Evolutionary conservation across 2,888 invertebrate genomes (phyloP).

Genomic region (Rhyacophila evoluta): DNA sequence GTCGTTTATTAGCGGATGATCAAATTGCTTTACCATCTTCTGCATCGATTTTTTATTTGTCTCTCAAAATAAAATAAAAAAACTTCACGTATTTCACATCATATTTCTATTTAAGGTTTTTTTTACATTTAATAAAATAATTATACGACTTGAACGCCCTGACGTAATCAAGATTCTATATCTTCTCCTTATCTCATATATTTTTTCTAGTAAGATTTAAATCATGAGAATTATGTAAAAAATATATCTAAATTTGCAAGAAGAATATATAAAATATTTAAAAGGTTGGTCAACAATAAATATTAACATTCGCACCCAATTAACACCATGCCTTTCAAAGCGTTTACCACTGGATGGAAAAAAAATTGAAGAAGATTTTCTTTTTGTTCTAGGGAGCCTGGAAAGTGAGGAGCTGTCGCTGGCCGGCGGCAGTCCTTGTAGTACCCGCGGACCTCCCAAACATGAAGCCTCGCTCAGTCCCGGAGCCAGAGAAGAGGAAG

Average conservation of each 20-base stretch:
- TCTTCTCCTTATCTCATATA: background rate
- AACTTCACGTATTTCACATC: background rate
- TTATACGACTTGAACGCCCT: background rate
- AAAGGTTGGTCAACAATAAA: too few species aligned
- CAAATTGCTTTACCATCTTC: background rate
- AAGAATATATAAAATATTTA: too few species aligned
- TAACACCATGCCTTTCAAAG: background rate
- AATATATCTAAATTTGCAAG: too few species aligned
- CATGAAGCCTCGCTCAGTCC: slow-evolving; percentile 77
- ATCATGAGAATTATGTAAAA: too few species aligned
- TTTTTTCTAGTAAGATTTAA: too few species aligned
- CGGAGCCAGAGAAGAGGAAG: slow-evolving; percentile 79
- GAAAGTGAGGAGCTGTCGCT: slow-evolving; percentile 84
- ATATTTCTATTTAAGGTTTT: background rate
- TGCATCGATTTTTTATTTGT: background rate
- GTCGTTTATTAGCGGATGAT: slow-evolving; percentile 12
- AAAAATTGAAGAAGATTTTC: slow-evolving; percentile 24
- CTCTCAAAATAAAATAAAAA: background rate
- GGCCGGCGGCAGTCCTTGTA: slow-evolving; percentile 67
- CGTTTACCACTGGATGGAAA: background rate
- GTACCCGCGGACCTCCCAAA: slow-evolving; percentile 69
- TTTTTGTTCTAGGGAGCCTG: slow-evolving; percentile 77
- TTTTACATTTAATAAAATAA: background rate
- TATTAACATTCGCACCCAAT: background rate
- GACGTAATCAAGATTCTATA: background rate